Percentiles rank a stretch among this genome's conserved stretches.
phyloP scores from a whole-genome alignment of 2,113 vertebrate genomes.

The Pycnonotus jocosus region DNA sequence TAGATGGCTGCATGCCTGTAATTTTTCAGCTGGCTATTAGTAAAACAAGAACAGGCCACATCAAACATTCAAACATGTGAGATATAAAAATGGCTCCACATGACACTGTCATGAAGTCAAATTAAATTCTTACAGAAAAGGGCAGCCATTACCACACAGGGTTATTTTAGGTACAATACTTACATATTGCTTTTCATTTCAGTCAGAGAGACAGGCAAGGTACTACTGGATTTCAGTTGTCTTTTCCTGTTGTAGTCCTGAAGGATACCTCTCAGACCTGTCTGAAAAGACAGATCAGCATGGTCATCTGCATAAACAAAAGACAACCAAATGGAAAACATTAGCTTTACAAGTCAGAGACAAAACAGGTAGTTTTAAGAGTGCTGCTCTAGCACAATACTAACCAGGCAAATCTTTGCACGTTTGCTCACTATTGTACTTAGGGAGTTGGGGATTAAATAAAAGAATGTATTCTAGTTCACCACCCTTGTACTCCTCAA shows the following conservation, averaged over 20 bases:
- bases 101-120: background rate
- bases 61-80: background rate
- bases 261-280: background rate
- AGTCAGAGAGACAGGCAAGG: background rate
- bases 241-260: background rate
- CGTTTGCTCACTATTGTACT: accelerated
- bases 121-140: background rate
- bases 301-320: constrained; percentile 19
- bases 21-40: background rate
- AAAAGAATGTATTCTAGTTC: background rate
- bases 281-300: constrained; percentile 7
- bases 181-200: constrained; percentile 49
- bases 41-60: background rate
- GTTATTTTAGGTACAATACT: constrained; percentile 11
- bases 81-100: background rate
- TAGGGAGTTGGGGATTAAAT: accelerated
- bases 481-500: background rate
- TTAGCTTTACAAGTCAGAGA: background rate
- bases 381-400: background rate
- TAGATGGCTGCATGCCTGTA: background rate
- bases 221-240: background rate
- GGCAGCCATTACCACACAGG: background rate
- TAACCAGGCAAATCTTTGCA: background rate
- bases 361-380: accelerated
- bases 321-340: background rate